phyloP scores from a whole-genome alignment of 1,140 invertebrate genomes.

The Drosophila elegans region DNA sequence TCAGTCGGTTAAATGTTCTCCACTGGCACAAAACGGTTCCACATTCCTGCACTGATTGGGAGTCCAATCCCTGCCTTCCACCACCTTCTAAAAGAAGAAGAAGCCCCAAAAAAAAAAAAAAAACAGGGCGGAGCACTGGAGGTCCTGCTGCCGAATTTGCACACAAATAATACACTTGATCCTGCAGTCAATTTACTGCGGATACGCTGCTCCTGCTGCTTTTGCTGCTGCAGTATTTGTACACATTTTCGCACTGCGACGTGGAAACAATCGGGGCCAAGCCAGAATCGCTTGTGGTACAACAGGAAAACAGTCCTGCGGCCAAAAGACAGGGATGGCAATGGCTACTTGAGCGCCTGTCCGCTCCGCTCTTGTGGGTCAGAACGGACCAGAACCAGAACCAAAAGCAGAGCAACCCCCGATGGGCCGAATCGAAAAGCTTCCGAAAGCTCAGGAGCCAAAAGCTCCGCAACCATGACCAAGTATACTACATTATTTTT shows the following conservation, averaged over 20 bases:
- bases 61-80: constrained; percentile 2
- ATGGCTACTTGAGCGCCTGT: constrained; percentile 4
- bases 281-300: constrained; percentile 78
- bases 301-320: constrained; percentile 52
- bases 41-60: constrained; percentile 22
- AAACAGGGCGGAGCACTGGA: constrained; percentile 48
- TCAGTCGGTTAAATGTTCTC: constrained; percentile 3
- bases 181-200: constrained; percentile 3
- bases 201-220: too few species aligned
- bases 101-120: neutral
- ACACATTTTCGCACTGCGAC: constrained; percentile 41
- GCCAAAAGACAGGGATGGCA: constrained; percentile 28
- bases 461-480: constrained; percentile 27
- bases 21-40: constrained; percentile 7
- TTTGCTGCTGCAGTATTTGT: neutral
- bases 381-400: constrained; percentile 15
- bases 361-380: constrained; percentile 10
- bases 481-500: neutral
- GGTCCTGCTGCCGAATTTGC: neutral
- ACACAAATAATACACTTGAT: neutral
- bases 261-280: constrained; percentile 70
- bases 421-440: constrained; percentile 1
- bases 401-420: constrained; percentile 43
- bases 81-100: too few species aligned
- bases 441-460: constrained; percentile 26